Base-by-base conservation (phyloP, 2,888 invertebrate genomes). In the Andrena praecox region DNA sequence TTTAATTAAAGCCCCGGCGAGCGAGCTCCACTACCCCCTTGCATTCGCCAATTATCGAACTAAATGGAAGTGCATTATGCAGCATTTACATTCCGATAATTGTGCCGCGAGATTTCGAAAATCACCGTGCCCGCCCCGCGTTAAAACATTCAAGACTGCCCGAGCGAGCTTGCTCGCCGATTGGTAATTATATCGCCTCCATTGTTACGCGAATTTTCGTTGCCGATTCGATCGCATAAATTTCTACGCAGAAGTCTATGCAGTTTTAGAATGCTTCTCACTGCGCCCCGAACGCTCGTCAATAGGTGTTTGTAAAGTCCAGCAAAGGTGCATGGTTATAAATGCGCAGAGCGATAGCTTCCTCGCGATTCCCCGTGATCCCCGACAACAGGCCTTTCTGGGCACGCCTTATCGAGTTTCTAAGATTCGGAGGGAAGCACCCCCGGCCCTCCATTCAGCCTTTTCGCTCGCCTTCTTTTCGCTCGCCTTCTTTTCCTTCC, bases 371-470 rank as follows among this genome's bases (percentile, higher is more conserved):
- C 59, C 27, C 54, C 31, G 63, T 69, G 83, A 74, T 75, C 66
- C 77, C 64, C 33, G 12, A 59, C 74, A 24, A 80, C 52, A 72
- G 56, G 62, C 84, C 74, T 80, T 74, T 80, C 24, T 29, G 42
- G 60, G 64, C n/a, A 70, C 76, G 82, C 67, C 82, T 88, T 87
- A 87, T 88, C 89, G 89, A 88, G 83, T 89, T 89, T 83, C 83
- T 74, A 86, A 90, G 86, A 89, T 88, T 86, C 85, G 73, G 66
- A 79, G 82, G 80, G 68, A 76, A 77, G 77, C 71, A 64, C 56
- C 33, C 50, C 52, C 24, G 54, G 20, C 7, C 60, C 56, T 42
- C 35, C 33, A 72, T 71, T 62, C 27, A 67, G 3, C 66, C 16
- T n/a, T 35, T 29, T 33, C 29, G n/a, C 27, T 27, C 16, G 3